Base-by-base conservation (phyloP, 2,113 vertebrate species). In the Argyrosomus japonicus region DNA sequence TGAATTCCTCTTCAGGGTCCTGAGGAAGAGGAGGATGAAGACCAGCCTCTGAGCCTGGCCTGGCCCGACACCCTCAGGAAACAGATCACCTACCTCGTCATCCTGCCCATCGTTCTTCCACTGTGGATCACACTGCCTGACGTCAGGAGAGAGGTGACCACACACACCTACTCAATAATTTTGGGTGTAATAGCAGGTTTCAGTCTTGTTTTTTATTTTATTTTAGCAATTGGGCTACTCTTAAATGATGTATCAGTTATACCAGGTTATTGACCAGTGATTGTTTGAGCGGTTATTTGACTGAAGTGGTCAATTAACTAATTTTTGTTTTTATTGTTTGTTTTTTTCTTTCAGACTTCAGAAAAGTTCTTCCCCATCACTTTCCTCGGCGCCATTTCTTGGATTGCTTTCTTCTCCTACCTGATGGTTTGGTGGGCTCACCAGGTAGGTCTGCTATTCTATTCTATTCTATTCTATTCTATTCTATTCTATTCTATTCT, bases 391-490 rank as follows among this genome's bases (percentile, higher is more conserved):
- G 84, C 98, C 32, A 99, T 99, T 88, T 56, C 72, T 75, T 99
- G 98, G 98, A 99, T 99, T 65, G 97, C 97, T 17, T 89, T 94
- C 79, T 99, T 99, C 94, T 99, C 98, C 73, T 99, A 99, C 86
- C 93, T 99, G 91, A 99, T 99, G 98, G 98, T 99, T 89, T 99
- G 98, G 98, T 99, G 97, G 98, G 98, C 98, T 70, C 98, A 99
- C 90, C 98, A 99, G 97, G 98, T 99, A 96, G 36, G 7, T 40
- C 7, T 40, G 2, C 36, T 40, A 40, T 40, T 68, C 27, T 69
- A 1, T 13, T 6, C 15, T 43, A 1, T 62, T 54, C 45, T 87
- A 64, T 67, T 75, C 62, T 68, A 1, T 21, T 5, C 15, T 43
- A 1, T 62, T 54, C 45, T 87, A 64, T 68, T 68, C 27, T 69